Evolutionary conservation across 2,797 vertebrate species (phyloP), one percentile per base, ranked within the genome.

Genomic region (Bradypodion ventrale): DNA sequence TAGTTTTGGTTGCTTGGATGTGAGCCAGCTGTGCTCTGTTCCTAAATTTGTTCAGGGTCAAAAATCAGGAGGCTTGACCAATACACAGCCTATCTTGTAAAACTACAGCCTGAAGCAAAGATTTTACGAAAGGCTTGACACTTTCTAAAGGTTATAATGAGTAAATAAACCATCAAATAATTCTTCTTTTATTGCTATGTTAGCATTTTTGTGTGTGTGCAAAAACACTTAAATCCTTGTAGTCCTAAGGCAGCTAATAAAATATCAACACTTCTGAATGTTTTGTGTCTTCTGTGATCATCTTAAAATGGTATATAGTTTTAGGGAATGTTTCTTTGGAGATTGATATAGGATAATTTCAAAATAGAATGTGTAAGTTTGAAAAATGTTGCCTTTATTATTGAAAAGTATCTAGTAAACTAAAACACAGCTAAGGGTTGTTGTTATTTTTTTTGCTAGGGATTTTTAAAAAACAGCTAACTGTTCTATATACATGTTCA

Each of bases 131-230:
- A 93, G 90, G 92, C 93, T 93, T 96, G 94, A 96, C 96, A 97
- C 97, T 96, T 96, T 97, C 90, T 96, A 98, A 98, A 97, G 97
- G 96, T 97, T 98, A 98, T 93, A 96, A 95, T 90, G 94, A 97
- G 96, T 96, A 97, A 97, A 97, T 97, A 96, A 97, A 96, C 96
- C 96, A 97, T 97, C 96, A 96, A 96, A 96, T 97, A 96, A 94
- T 95, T 96, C 95, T 91, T 94, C 95, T 97, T 98, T 99, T 98
- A 99, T 97, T 97, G 97, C 97, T 97, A 97, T 97, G 89, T 94
- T 95, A 92, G 90, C 95, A 93, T 97, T 97, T 66, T 59, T 77
- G 97, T 96, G 95, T 56, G 15, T 52, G 9, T 15, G 92, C 94
- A 96, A 95, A 97, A 95, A 95, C 95, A 94, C 95, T 96, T 97